Conservation (phyloP, 2,888 invertebrate genomes). For the Spisula subtruncata region DNA sequence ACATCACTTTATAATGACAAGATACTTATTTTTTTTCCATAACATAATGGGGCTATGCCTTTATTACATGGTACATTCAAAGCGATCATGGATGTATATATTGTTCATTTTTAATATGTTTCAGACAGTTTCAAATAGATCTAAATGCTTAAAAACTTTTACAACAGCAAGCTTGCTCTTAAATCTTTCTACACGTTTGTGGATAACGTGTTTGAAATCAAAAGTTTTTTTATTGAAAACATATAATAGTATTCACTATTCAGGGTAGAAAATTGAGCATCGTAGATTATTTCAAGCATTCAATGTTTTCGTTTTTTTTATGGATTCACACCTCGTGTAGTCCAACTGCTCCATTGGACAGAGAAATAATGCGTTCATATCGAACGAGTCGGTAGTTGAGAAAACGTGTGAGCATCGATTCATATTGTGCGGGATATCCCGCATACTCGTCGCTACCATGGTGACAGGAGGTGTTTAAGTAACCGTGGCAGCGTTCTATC, state of each 20-base stretch:
- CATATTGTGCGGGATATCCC: slow-evolving; percentile 55
- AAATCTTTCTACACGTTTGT: no score
- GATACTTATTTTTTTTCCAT: neutral
- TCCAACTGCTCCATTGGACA: slow-evolving; percentile 38
- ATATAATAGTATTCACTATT: neutral
- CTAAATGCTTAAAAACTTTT: neutral
- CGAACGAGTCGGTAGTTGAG: slow-evolving; percentile 13
- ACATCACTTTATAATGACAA: neutral
- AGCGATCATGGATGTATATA: neutral
- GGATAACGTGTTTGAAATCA: neutral
- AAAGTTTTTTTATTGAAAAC: neutral
- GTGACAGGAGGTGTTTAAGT: slow-evolving; percentile 38
- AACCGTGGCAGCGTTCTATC: slow-evolving; percentile 48
- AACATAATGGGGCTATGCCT: neutral
- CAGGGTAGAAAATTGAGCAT: neutral
- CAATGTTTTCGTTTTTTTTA: neutral
- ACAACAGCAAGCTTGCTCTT: neutral
- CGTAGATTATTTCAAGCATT: neutral
- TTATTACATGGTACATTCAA: neutral
- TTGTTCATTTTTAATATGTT: neutral
- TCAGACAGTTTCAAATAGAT: neutral
- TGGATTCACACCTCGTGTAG: slow-evolving; percentile 23
- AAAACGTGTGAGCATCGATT: slow-evolving; percentile 36
- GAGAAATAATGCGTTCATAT: slow-evolving; percentile 35
- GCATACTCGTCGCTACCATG: slow-evolving; percentile 48